Evolutionary conservation across 23 tunicate genomes (phyloP).

Genomic region (Halocynthia aurantium): DNA sequence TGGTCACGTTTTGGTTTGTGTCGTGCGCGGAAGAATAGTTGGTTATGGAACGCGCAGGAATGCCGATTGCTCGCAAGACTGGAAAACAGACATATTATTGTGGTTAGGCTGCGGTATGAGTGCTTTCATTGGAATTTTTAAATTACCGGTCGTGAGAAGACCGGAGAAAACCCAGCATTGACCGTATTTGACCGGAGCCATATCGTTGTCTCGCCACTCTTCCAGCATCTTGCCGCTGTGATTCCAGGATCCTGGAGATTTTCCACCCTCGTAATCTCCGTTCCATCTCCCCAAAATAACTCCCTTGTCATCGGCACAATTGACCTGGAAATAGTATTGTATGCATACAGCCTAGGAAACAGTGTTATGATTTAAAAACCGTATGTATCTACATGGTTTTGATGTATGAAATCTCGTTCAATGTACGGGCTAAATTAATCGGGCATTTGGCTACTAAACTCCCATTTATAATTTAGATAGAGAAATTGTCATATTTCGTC

Average conservation of each 20-base stretch:
- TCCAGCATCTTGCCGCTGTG: constrained; percentile 60
- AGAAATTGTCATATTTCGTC: no score
- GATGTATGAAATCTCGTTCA: not conserved
- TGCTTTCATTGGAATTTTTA: no score
- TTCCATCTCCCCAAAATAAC: constrained; percentile 60
- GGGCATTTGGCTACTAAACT: no score
- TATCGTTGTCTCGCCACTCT: constrained; percentile 32
- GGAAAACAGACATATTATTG: not conserved
- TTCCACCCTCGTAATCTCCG: constrained; percentile 57
- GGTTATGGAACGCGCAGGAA: constrained; percentile 84
- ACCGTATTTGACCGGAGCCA: constrained; percentile 64
- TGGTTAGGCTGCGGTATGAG: no score
- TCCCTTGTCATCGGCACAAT: constrained; percentile 68
- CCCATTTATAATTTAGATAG: no score
- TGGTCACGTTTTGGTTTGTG: constrained; percentile 81
- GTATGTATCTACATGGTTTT: no score
- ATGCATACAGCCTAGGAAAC: not conserved
- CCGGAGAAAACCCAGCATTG: constrained; percentile 97
- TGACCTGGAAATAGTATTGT: constrained; percentile 25
- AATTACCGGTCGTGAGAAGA: constrained; percentile 65
- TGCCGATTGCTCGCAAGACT: constrained; percentile 84
- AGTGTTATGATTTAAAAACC: no score
- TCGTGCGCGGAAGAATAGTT: constrained; percentile 96
- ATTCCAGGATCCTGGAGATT: constrained; percentile 46
- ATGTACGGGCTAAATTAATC: not conserved